Base-by-base conservation (phyloP, 92 coral and sea anemone genomes). In the Epizoanthus scotinus region DNA sequence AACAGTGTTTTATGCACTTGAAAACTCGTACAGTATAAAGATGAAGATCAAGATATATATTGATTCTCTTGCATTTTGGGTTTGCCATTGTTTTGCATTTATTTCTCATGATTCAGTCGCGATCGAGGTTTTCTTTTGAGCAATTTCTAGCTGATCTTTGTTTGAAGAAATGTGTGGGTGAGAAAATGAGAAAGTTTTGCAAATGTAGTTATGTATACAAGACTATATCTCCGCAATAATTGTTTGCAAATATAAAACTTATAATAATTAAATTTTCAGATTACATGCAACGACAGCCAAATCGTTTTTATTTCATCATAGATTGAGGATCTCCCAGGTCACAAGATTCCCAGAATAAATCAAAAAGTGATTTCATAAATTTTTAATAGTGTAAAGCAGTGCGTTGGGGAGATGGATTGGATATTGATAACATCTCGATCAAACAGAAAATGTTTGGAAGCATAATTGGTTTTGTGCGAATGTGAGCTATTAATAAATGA, bases 381-480 rank as follows among this genome's bases (percentile, higher is more conserved):
- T 75, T 75, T 75, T 75, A 75, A 75, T 75, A 50, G 19, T 0
- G 57, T 59, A 12, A 75, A 58, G 61, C 2, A 40, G 38, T 60
- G 15, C 68, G 50, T 59, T 36, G 59, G 38, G 67, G 68, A 19
- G 47, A 63, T 25, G 40, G 59, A 75, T 75, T 60, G 63, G 81
- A 75, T 22, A 38, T 74, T 74, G 67, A 74, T 74, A 57, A 60
- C 54, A 75, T 57, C 54, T 60, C n/a, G n/a, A n/a, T n/a, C 36
- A 34, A 31, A 49, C 57, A 38, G 52, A 75, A 58, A 19, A 6
- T 75, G 70, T 75, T 59, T 58, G 50, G 59, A 68, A 21, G 17
- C 34, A 34, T 75, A 57, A 74, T 57, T 74, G 50, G 67, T 20
- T 73, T 74, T 74, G 67, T 6, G 57, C 36, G 81, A 75, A 75